Evolutionary conservation across 1,140 invertebrate species (phyloP).

Genomic region (Eubasilissa regina): DNA sequence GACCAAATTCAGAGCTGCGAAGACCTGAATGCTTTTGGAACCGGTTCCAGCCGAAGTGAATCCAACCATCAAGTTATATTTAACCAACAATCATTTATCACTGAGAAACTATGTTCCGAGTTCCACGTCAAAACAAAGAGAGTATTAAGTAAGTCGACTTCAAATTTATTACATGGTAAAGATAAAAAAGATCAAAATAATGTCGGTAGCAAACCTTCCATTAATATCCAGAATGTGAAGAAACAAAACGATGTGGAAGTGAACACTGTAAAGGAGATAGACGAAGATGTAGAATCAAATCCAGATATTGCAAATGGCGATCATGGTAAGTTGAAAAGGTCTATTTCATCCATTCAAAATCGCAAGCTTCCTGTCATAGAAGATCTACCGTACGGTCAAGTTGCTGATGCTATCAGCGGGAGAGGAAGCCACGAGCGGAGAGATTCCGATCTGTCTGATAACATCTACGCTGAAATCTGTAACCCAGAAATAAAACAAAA

Average conservation of each 20-base stretch:
- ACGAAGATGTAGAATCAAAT: slow-evolving; percentile 18
- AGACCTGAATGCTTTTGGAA: slow-evolving; percentile 71
- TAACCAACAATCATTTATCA: slow-evolving; percentile 75
- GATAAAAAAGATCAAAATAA: slow-evolving; percentile 66
- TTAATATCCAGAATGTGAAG: slow-evolving; percentile 9
- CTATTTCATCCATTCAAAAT: slow-evolving; percentile 71
- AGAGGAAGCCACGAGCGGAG: slow-evolving; percentile 65
- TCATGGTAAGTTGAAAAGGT: slow-evolving; percentile 66
- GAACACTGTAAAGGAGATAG: not conserved
- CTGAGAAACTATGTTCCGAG: slow-evolving; percentile 75
- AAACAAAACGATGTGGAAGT: slow-evolving; percentile 16
- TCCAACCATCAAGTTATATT: slow-evolving; percentile 70
- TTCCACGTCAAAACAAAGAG: slow-evolving; percentile 76
- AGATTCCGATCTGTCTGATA: slow-evolving; percentile 72
- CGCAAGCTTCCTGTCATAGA: slow-evolving; percentile 71
- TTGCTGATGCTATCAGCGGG: slow-evolving; percentile 67
- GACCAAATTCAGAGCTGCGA: slow-evolving; percentile 72
- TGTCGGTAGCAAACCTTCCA: slow-evolving; percentile 64
- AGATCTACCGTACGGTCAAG: slow-evolving; percentile 72
- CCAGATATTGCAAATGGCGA: slow-evolving; percentile 38
- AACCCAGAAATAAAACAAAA: slow-evolving; percentile 62
- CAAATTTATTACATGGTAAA: slow-evolving; percentile 73
- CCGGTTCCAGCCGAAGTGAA: slow-evolving; percentile 68
- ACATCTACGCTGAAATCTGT: slow-evolving; percentile 76
- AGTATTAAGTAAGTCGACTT: slow-evolving; percentile 75